Evolutionary conservation across 2,888 invertebrate genomes (phyloP).

Genomic region (Autographa pulchrina): DNA sequence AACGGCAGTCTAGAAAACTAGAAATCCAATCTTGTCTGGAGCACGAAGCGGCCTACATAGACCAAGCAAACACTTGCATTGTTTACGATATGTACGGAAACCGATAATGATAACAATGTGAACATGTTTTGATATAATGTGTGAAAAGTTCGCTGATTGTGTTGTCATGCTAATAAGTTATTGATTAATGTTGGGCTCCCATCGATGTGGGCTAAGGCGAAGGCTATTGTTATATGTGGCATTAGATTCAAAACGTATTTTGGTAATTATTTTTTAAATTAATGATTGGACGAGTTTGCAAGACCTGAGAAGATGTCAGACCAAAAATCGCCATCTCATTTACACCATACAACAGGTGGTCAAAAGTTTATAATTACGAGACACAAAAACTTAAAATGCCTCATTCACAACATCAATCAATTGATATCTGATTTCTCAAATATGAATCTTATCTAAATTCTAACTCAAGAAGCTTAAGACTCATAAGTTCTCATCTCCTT

Average conservation of each 20-base stretch:
- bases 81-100: slow-evolving; percentile 52
- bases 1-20: slow-evolving; percentile 76
- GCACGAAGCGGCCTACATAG: slow-evolving; percentile 70
- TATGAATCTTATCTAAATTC: too few species aligned
- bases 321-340: too few species aligned
- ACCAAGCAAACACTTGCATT: slow-evolving; percentile 57
- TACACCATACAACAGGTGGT: too few species aligned
- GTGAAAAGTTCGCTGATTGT: slow-evolving; percentile 15
- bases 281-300: too few species aligned
- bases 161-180: not conserved
- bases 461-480: not conserved
- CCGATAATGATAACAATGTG: slow-evolving; percentile 28
- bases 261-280: too few species aligned
- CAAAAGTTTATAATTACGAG: too few species aligned
- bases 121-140: slow-evolving; percentile 22
- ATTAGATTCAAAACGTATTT: too few species aligned
- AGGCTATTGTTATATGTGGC: not conserved
- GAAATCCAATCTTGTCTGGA: slow-evolving; percentile 74
- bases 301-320: too few species aligned
- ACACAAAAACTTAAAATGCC: too few species aligned
- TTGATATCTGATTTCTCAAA: too few species aligned
- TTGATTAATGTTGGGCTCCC: not conserved
- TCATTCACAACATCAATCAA: too few species aligned
- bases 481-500: not conserved
- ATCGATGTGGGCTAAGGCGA: not conserved